Conservation (phyloP, 2,888 invertebrate species). For the Cephus sareptanus region DNA sequence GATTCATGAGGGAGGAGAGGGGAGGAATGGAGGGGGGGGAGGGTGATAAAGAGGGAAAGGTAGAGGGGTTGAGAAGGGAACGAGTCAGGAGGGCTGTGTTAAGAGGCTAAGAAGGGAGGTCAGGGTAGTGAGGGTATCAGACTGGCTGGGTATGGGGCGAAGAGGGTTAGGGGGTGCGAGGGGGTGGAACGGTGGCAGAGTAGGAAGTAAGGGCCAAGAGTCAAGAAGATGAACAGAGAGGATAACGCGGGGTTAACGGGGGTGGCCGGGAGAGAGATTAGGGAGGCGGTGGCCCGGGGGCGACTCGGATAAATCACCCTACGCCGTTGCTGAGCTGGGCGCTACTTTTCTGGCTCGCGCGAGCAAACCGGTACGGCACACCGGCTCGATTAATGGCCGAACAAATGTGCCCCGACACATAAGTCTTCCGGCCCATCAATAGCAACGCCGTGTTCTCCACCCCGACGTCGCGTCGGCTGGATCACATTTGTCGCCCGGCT, state of each 20-base stretch:
- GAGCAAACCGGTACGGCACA: slow-evolving; percentile 16
- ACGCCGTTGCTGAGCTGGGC: slow-evolving; percentile 26
- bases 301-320: slow-evolving; percentile 48
- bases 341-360: slow-evolving; percentile 31
- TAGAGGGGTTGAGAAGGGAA: not conserved
- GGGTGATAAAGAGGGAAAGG: slow-evolving; percentile 1
- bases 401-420: slow-evolving; percentile 42
- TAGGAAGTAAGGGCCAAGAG: slow-evolving; percentile 38
- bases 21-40: too few relatives aligned
- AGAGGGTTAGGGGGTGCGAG: slow-evolving; percentile 10
- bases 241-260: slow-evolving; percentile 44
- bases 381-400: slow-evolving; percentile 40
- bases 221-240: slow-evolving; percentile 48
- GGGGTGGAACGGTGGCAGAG: slow-evolving; percentile 20
- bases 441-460: slow-evolving; percentile 24
- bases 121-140: slow-evolving; percentile 8
- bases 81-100: not conserved
- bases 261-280: slow-evolving; percentile 45
- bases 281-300: slow-evolving; percentile 47
- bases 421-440: slow-evolving; percentile 41
- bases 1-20: slow-evolving; percentile 32
- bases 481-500: slow-evolving; percentile 14
- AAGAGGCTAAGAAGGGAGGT: not conserved
- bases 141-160: not conserved
- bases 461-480: slow-evolving; percentile 13